Conservation (phyloP, 2,113 vertebrate genomes). For the Dryoscopus gambensis region DNA sequence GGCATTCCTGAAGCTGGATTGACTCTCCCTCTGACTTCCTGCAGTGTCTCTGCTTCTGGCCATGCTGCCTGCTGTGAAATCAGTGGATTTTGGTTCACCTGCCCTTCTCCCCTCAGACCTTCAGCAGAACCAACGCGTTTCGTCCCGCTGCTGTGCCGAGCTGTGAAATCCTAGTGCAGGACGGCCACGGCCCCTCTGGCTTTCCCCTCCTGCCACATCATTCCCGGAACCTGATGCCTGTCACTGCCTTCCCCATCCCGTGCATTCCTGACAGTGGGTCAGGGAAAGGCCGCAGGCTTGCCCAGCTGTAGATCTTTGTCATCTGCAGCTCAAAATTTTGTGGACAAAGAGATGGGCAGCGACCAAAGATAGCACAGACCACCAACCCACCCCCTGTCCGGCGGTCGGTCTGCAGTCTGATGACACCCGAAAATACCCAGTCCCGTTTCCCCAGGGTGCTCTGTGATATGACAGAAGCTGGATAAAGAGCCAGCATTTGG, state of each 20-base stretch:
- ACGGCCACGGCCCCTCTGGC: background rate
- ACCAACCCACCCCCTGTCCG: background rate
- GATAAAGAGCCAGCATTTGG: background rate
- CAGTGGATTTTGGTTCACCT: background rate
- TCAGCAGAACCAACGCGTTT: background rate
- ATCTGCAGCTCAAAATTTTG: background rate
- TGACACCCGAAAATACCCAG: background rate
- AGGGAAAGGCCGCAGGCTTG: background rate
- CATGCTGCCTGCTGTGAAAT: background rate
- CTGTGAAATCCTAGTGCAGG: background rate
- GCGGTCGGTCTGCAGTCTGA: background rate
- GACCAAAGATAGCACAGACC: background rate
- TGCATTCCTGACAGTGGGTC: background rate
- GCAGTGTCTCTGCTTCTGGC: background rate
- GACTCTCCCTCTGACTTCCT: background rate
- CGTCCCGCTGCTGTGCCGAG: fast-evolving
- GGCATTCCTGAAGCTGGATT: background rate
- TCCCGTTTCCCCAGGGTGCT: background rate
- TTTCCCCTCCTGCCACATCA: background rate
- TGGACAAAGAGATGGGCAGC: background rate
- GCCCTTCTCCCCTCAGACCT: background rate
- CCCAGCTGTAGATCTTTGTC: background rate
- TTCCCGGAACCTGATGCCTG: background rate
- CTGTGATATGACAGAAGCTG: background rate
- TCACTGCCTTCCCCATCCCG: background rate